Base-by-base conservation (phyloP, 2,113 vertebrate species). In the Rhipidura dahli region DNA sequence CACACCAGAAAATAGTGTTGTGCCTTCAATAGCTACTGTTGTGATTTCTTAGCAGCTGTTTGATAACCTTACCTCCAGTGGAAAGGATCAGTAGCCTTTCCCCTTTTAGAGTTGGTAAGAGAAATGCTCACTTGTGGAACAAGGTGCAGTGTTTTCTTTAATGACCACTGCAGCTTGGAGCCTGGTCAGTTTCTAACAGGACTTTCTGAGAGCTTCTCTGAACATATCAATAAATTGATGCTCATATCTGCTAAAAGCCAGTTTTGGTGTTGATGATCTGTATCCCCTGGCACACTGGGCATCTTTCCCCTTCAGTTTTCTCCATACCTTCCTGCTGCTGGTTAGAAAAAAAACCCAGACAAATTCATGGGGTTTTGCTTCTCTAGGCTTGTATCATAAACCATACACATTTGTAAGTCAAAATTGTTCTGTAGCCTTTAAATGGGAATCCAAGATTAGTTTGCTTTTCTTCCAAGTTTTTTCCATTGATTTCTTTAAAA, bases 271-370 rank as follows among this genome's bases (percentile, higher is more conserved):
- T 89, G 64, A 28, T 68, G 12, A 7, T 59, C 20, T 57, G 4
- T 73, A 14, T 87, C 39, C 13, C 15, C 6, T 2, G 3, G 17
- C 31, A 35, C 11, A 19, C 0, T 30, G 50, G 20, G 10, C 16
- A 10, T 70, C 7, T 5, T 5, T 65, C 13, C 10, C 13, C 26
- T n/a, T 60, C 50, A 31, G 17, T 53, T 77, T 87, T 31, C 33
- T 81, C 40, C 11, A 0, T 54, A 18, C 44, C 10, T 54, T 83
- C 23, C 20, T 69, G 7, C 63, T 89, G 13, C 21, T 86, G 2
- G 1, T 82, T 51, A 59, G 33, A 31, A 77, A 54, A 45, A 77
- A 64, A 17, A 0, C 0, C 1, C 15, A 12, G 3, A 45, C 7
- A 3, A 9, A 33, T 28, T 28, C n/a, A 33, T 7, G 15, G 22